Percentiles rank a stretch among this genome's conserved stretches.
Conservation (phyloP, 1,140 invertebrate genomes). For the Trialeurodes vaporariorum region DNA sequence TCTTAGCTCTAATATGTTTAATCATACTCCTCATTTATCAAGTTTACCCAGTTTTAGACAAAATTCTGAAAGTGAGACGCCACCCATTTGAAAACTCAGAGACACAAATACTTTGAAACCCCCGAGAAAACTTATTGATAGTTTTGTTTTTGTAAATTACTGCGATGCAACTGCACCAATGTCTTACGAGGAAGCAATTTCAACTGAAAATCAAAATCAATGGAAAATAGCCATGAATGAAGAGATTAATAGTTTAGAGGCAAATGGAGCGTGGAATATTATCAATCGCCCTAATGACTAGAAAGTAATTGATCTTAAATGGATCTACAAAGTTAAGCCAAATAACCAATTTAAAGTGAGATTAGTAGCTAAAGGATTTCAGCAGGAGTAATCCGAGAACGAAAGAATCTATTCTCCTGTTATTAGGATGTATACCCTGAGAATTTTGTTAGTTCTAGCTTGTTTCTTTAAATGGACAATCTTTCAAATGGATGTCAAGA, state of each 20-base stretch:
- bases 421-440: slow-evolving; percentile 19
- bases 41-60: too few species aligned
- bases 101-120: too few species aligned
- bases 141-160: not conserved
- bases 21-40: too few species aligned
- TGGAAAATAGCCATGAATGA: slow-evolving; percentile 17
- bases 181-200: not conserved
- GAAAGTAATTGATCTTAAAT: slow-evolving; percentile 19
- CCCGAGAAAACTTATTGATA: not conserved
- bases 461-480: slow-evolving; percentile 9
- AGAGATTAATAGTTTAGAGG: too few species aligned
- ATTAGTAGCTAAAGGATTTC: slow-evolving; percentile 21
- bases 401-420: slow-evolving; percentile 25
- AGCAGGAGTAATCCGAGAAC: slow-evolving; percentile 17
- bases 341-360: slow-evolving; percentile 22
- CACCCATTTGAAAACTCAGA: too few species aligned
- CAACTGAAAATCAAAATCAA: not conserved
- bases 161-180: not conserved
- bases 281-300: slow-evolving; percentile 20
- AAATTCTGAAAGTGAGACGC: too few species aligned
- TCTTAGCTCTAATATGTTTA: too few species aligned
- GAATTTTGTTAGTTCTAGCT: slow-evolving; percentile 19
- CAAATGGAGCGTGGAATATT: too few species aligned
- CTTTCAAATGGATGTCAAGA: slow-evolving; percentile 23
- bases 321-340: slow-evolving; percentile 21